A percentile compares a stretch with the other conserved stretches of the same genome.
phyloP scores from a whole-genome alignment of 2,113 vertebrate genomes.

The Speoplatyrhinus poulsoni region DNA sequence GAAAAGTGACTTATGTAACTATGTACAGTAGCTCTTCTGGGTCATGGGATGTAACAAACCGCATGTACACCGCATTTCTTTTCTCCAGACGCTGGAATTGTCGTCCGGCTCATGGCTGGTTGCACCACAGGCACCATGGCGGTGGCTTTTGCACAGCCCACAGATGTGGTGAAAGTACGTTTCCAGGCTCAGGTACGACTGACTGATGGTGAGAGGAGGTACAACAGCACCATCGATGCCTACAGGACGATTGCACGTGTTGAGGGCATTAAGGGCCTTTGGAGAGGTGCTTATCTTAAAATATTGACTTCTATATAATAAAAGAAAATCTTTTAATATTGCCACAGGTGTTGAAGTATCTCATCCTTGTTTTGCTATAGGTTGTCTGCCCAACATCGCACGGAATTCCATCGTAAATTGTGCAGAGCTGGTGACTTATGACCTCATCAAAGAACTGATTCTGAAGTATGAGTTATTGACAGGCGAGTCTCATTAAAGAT shows the following conservation, averaged over 20 bases:
- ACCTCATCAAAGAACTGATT: conserved; percentile 89
- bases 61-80: neutral
- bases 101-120: conserved; percentile 82
- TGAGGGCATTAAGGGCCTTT: conserved; percentile 85
- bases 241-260: conserved; percentile 86
- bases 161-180: conserved; percentile 89
- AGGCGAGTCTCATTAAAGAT: conserved; percentile 74
- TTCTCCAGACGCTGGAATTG: conserved; percentile 78
- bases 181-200: conserved; percentile 83
- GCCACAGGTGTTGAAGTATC: conserved; percentile 1
- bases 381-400: conserved; percentile 89
- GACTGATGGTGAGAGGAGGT: conserved; percentile 71
- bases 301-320: neutral
- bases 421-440: conserved; percentile 94
- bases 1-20: too few species aligned
- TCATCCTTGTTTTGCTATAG: conserved; percentile 62
- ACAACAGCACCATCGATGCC: conserved; percentile 85
- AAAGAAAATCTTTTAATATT: neutral
- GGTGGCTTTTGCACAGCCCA: conserved; percentile 87
- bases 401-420: conserved; percentile 95
- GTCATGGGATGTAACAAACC: too few species aligned
- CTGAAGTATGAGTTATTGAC: conserved; percentile 85
- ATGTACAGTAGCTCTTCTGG: too few species aligned
- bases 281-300: conserved; percentile 79
- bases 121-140: conserved; percentile 88